A percentile compares a stretch with the other conserved stretches of the same genome.
phyloP scores from a whole-genome alignment of 2,888 invertebrate genomes.

The Scaeva pyrastri region DNA sequence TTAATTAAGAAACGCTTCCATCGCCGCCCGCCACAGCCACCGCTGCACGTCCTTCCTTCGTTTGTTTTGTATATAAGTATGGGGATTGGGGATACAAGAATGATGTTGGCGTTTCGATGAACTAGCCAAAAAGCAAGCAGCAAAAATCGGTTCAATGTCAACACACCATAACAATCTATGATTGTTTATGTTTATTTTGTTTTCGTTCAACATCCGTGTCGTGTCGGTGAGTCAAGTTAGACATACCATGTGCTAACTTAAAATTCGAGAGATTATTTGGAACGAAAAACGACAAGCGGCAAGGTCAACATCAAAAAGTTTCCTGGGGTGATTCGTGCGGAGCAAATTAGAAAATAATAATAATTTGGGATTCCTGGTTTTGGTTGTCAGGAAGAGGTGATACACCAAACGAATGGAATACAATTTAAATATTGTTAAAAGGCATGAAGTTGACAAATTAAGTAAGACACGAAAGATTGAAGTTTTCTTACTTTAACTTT shows the following conservation, averaged over 20 bases:
- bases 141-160: constrained; percentile 51
- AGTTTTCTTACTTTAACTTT: too few species aligned
- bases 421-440: neutral
- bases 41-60: neutral
- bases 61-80: neutral
- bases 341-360: constrained; percentile 27
- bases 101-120: constrained; percentile 11
- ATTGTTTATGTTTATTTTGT: constrained; percentile 23
- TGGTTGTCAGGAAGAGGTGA: constrained; percentile 2
- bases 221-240: neutral
- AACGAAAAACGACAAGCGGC: neutral
- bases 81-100: neutral
- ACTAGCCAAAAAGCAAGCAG: constrained; percentile 31
- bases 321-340: constrained; percentile 10
- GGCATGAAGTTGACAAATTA: too few species aligned
- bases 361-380: neutral
- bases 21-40: neutral
- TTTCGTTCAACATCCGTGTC: neutral
- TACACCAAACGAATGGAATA: neutral
- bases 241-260: neutral
- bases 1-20: constrained; percentile 37
- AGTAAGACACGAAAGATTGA: too few species aligned
- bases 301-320: constrained; percentile 15
- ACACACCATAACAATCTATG: constrained; percentile 22
- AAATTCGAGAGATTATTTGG: constrained; percentile 8